Base-by-base conservation (phyloP, 1,140 invertebrate species). In the Pissodes strobi region DNA sequence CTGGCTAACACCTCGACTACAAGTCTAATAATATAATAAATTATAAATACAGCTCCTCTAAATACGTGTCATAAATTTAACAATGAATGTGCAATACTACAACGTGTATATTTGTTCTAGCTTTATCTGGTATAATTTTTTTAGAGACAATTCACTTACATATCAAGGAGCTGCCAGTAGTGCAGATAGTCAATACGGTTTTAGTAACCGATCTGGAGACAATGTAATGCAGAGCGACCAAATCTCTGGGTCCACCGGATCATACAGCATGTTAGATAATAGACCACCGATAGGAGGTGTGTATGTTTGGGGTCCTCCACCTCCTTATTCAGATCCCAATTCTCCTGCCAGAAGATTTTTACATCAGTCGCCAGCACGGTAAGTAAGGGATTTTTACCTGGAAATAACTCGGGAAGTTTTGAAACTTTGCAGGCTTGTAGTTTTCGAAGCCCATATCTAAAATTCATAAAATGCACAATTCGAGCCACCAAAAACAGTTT, bases 281-380 rank as follows among this genome's bases (percentile, higher is more conserved):
- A 75, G 82, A 4, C 80, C 84, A 5, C 83, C 83, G 13, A 70
- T 72, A 45, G 73, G 74, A 3, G 77, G 77, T 4, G 77, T 77
- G 8, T 78, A 78, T 58, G 74, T 89, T 12, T 90, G 88, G 88
- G 88, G 88, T 13, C 88, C 88, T 12, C 88, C 88, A 9, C 88
- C 88, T 1, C 88, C 88, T 0, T 90, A 90, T 71, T 88, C 87
- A 48, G 87, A 89, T 69, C 87, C 87, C 2, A 87, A 87, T 61
- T 87, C 85, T 72, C 85, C 85, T 1, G 85, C 85, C 0, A 78
- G 86, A 59, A 58, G 74, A 39, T 58, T 55, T 23, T 43, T 74
- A 5, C 64, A 71, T 18, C 69, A 74, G 23, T 77, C 74, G 0
- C 75, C 75, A 15, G 59, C 70, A 46, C 59, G 75, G 69, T 75